Evolutionary conservation across 2,888 invertebrate species (phyloP).

Genomic region (Lamproptera curius): DNA sequence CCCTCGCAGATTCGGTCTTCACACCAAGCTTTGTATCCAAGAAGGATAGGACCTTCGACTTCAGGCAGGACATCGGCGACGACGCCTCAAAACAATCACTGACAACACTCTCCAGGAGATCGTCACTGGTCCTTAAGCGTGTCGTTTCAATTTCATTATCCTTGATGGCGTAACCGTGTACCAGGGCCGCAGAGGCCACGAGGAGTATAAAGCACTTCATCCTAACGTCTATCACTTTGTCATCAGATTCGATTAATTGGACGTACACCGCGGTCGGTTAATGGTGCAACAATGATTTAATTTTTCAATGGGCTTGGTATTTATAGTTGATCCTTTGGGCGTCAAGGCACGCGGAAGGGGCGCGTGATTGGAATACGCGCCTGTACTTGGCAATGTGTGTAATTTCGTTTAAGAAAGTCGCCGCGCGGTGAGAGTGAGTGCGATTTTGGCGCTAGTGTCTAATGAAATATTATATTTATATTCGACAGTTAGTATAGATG

Average conservation of each 20-base stretch:
- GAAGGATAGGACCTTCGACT: conserved; percentile 86
- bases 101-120: conserved; percentile 83
- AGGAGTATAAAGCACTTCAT: conserved; percentile 75
- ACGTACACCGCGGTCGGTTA: conserved; percentile 66
- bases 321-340: conserved; percentile 79
- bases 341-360: conserved; percentile 65
- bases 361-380: conserved; percentile 56
- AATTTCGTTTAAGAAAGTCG: conserved; percentile 76
- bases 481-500: too few species aligned
- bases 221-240: conserved; percentile 56
- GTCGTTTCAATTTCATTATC: conserved; percentile 78
- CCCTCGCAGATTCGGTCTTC: conserved; percentile 78
- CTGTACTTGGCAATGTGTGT: conserved; percentile 68
- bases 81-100: conserved; percentile 84
- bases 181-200: conserved; percentile 71
- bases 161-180: conserved; percentile 67
- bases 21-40: conserved; percentile 84
- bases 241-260: conserved; percentile 70
- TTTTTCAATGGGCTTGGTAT: conserved; percentile 82
- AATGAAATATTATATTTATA: background rate
- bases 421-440: conserved; percentile 63
- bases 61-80: conserved; percentile 84
- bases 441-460: conserved; percentile 24
- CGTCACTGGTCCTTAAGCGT: conserved; percentile 81
- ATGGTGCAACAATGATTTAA: conserved; percentile 77